A percentile compares a stretch with the other conserved stretches of the same genome.
phyloP scores from a whole-genome alignment of 1,140 invertebrate genomes.

The Pomacea maculata region DNA sequence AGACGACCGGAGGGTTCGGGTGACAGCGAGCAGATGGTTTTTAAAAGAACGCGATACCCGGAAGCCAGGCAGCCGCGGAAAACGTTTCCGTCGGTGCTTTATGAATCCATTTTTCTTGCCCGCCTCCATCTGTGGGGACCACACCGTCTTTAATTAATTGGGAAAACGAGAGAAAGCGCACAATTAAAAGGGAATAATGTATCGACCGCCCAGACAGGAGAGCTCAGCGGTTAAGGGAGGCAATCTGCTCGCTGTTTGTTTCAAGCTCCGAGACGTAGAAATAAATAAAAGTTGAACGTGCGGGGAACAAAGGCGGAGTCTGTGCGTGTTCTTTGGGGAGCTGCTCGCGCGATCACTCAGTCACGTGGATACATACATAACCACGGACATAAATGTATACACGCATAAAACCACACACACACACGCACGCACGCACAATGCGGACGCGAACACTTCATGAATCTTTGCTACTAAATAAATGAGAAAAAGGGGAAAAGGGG shows the following conservation, averaged over 20 bases:
- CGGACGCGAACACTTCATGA: too few species aligned
- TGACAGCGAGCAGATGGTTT: slow-evolving; percentile 12
- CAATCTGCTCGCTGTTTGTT: slow-evolving; percentile 7
- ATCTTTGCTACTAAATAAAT: too few species aligned
- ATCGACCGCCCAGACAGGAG: slow-evolving; percentile 9
- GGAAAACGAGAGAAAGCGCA: not conserved
- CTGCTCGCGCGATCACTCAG: too few species aligned
- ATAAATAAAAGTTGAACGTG: too few species aligned
- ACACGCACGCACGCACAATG: too few species aligned
- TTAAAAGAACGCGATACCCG: not conserved
- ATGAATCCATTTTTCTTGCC: slow-evolving; percentile 8
- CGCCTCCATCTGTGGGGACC: slow-evolving; percentile 11
- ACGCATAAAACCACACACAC: not conserved
- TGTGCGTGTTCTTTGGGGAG: too few species aligned
- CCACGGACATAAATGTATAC: not conserved
- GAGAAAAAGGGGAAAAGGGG: too few species aligned
- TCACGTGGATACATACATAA: not conserved
- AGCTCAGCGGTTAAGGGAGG: not conserved
- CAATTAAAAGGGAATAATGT: slow-evolving; percentile 15
- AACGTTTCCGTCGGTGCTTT: not conserved
- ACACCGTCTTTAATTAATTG: slow-evolving; percentile 12
- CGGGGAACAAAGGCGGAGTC: too few species aligned
- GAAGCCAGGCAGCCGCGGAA: slow-evolving; percentile 1
- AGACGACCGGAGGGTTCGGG: not conserved
- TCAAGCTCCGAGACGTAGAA: not conserved